These are phyloP conservation scores for Idris sp. DNA, from an alignment of 1,140 invertebrate genomes.

Conservation along the genomic window DNA sequence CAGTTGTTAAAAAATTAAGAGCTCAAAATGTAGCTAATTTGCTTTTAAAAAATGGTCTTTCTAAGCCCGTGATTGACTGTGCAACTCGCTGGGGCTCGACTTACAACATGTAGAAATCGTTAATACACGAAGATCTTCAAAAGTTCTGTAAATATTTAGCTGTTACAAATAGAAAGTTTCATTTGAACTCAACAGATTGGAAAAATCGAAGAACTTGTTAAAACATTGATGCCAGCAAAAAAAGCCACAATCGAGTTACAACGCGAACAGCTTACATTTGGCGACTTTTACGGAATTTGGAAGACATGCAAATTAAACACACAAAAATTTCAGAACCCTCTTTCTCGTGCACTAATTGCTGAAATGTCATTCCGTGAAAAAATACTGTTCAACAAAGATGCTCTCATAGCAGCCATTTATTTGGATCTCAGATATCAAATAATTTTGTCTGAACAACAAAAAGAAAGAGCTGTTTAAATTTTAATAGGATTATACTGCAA, in stretches of 20 bases:
- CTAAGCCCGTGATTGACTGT: neutral
- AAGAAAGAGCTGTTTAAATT: too few relatives aligned
- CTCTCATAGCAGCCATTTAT: constrained; percentile 7
- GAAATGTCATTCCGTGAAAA: constrained; percentile 5
- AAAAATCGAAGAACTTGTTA: constrained; percentile 10
- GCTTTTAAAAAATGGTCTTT: constrained; percentile 3
- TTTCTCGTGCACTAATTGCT: neutral
- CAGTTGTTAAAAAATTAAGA: constrained; percentile 1
- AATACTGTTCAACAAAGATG: neutral
- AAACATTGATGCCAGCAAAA: constrained; percentile 1
- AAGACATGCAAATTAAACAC: constrained; percentile 3
- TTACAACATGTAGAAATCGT: constrained; percentile 1
- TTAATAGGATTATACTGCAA: too few relatives aligned
- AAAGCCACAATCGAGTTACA: constrained; percentile 7
- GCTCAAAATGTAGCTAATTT: constrained; percentile 1
- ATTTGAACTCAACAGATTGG: neutral
- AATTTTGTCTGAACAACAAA: too few relatives aligned
- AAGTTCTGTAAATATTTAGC: constrained; percentile 2
- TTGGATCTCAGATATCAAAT: constrained; percentile 9
- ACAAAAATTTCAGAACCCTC: neutral
- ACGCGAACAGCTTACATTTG: neutral
- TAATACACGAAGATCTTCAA: neutral
- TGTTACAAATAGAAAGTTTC: neutral
- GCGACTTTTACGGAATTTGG: constrained; percentile 9
- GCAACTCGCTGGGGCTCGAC: constrained; percentile 1